Percentiles rank a stretch among this genome's conserved stretches.
Evolutionary conservation across 2,888 invertebrate genomes (phyloP).

Genomic region (Cheilosia vernalis): DNA sequence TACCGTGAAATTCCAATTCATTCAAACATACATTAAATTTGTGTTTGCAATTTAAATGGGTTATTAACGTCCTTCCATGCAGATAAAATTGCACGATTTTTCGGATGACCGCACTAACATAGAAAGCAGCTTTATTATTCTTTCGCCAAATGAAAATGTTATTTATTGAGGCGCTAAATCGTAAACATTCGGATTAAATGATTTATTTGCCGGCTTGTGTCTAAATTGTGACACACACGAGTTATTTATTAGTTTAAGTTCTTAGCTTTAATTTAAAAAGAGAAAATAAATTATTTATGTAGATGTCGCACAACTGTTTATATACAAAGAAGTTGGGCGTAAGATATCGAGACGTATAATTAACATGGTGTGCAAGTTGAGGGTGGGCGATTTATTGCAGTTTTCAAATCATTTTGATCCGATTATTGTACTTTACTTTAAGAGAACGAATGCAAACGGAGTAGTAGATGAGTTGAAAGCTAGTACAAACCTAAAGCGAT

Average conservation of each 20-base stretch:
- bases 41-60: slow-evolving; percentile 62
- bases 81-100: slow-evolving; percentile 61
- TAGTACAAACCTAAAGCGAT: too few species aligned
- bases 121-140: slow-evolving; percentile 46
- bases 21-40: slow-evolving; percentile 54
- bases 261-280: not conserved
- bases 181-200: slow-evolving; percentile 62
- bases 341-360: too few species aligned
- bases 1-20: slow-evolving; percentile 59
- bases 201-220: slow-evolving; percentile 22
- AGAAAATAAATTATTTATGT: too few species aligned
- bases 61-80: slow-evolving; percentile 62
- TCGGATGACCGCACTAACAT: slow-evolving; percentile 63
- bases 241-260: not conserved
- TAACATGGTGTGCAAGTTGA: too few species aligned
- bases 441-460: too few species aligned
- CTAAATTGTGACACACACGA: not conserved
- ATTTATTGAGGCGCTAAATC: slow-evolving; percentile 70
- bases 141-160: slow-evolving; percentile 39
- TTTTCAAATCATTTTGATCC: not conserved
- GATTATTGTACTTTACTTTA: too few species aligned
- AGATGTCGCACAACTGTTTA: too few species aligned
- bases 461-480: too few species aligned
- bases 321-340: too few species aligned
- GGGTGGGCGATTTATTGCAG: too few species aligned